Evolutionary conservation across 2,888 invertebrate species (phyloP), one percentile per base, ranked within the genome.

Genomic region (Campaea margaritaria): DNA sequence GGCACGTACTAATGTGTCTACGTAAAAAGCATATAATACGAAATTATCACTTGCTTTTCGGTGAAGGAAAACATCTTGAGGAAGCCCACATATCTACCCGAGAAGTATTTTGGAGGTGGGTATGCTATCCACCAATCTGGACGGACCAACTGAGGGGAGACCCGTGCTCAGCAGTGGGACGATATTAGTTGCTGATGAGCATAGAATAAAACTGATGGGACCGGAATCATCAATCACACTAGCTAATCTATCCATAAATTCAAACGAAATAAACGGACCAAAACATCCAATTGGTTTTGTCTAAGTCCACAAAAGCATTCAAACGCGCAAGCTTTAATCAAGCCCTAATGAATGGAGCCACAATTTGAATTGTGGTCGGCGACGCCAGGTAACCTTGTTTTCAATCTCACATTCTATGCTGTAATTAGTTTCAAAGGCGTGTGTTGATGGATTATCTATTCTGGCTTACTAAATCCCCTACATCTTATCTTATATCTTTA

Each of bases 241-340:
- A 21, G 2, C 2, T 5, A 21, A 21, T 21, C 21, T 21, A 5
- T 5, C 5, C 12, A 3, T 36, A n/a, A 36, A 3, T 36, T 11
- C 12, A 36, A 36, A 36, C 5, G 1, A 10, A 36, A 36, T 36
- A 36, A 36, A 36, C 42, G 27, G 1, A 27, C 9, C 2, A 44
- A 44, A 5, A n/a, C 7, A 27, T 27, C n/a, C 13, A 13, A 27
- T 44, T 44, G 27, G 21, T 21, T 12, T 7, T n/a, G 0, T 43
- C 16, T 11, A 42, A 14, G 5, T 42, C 13, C 16, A 45, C 39
- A 50, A 45, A 51, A 39, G 50, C 41, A 36, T 50, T 39, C 16
- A 52, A 48, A 43, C 28, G 48, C 12, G 3, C 43, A 36, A 8
- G 49, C 51, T 61, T 53, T 62, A 57, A 62, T 53, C 55, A 61